A percentile compares a stretch with the other conserved stretches of the same genome.
Evolutionary conservation across 2,113 vertebrate genomes (phyloP).

Genomic region (Cochlearius cochlearius): DNA sequence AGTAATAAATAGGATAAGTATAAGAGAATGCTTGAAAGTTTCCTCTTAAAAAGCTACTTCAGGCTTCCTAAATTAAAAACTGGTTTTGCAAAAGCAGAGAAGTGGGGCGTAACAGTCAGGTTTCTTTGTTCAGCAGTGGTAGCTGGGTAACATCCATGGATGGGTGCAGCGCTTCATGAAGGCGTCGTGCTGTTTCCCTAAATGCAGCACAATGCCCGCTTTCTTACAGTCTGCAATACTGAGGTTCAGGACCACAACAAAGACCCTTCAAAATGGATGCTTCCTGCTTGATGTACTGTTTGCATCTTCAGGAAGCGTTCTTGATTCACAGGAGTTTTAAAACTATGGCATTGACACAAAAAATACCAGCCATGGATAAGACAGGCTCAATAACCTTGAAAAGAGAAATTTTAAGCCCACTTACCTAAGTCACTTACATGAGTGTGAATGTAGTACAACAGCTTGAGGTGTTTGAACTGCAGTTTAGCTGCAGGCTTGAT

Average conservation of each 20-base stretch:
- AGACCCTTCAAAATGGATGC: neutral
- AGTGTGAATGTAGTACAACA: neutral
- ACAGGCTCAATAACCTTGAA: neutral
- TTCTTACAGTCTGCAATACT: neutral
- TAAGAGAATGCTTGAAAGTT: neutral
- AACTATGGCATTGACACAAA: neutral
- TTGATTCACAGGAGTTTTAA: neutral
- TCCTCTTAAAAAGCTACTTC: neutral
- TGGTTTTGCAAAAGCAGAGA: neutral
- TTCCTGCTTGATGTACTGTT: neutral
- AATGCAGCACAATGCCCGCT: neutral
- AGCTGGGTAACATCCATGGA: neutral
- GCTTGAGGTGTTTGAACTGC: neutral
- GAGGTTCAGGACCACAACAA: neutral
- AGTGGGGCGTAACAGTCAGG: neutral
- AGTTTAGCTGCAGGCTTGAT: constrained; percentile 3
- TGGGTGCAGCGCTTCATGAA: neutral
- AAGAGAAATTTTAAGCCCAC: neutral
- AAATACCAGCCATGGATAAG: neutral
- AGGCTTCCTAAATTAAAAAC: neutral
- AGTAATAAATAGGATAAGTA: neutral
- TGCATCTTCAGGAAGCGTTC: neutral
- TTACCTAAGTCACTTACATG: neutral
- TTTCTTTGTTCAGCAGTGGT: neutral
- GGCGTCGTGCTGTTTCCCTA: neutral